Base-by-base conservation (phyloP, 2,888 invertebrate genomes). In the Oxyteleia sp. region DNA sequence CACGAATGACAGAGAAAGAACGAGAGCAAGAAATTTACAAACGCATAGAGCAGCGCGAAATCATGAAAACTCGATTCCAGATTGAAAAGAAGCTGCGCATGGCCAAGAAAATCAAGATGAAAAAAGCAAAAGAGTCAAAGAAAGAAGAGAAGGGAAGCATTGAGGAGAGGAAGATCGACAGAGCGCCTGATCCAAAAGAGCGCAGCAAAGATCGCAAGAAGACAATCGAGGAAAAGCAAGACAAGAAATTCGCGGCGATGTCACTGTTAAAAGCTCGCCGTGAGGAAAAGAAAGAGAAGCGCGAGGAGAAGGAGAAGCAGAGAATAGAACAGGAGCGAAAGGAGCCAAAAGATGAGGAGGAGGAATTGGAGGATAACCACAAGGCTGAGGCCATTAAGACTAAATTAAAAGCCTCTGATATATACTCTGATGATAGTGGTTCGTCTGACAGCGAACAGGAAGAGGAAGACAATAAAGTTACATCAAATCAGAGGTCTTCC, bases 21-120 rank as follows among this genome's bases (percentile, higher is more conserved):
- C 95, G 99, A 47, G 99, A 99, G 94, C 98, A 98, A 71, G 99
- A 99, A 94, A 97, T 99, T 87, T 99, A 98, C 93, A 98, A 99
- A 92, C 95, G 99, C 63, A 98, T 99, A 61, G 99, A 99, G 93
- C 96, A 98, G 89, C 95, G 99, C 87, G 99, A 99, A 93, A 96
- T 97, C 0, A 96, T 99, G 95, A 98, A 97, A 92, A 98, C n/a
- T n/a, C n/a, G n/a, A n/a, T n/a, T n/a, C n/a, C n/a, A n/a, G n/a
- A n/a, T n/a, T n/a, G n/a, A n/a, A n/a, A n/a, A n/a, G n/a, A n/a
- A n/a, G n/a, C n/a, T n/a, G n/a, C n/a, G n/a, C n/a, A n/a, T n/a
- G n/a, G n/a, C n/a, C n/a, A n/a, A n/a, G n/a, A n/a, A n/a, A n/a
- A n/a, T n/a, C n/a, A n/a, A n/a, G n/a, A n/a, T n/a, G n/a, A n/a